Percentiles rank a stretch among this genome's conserved stretches.
These are phyloP conservation scores for Carduelis carduelis DNA, from an alignment of 2,797 vertebrate species.

Conservation along the genomic window DNA sequence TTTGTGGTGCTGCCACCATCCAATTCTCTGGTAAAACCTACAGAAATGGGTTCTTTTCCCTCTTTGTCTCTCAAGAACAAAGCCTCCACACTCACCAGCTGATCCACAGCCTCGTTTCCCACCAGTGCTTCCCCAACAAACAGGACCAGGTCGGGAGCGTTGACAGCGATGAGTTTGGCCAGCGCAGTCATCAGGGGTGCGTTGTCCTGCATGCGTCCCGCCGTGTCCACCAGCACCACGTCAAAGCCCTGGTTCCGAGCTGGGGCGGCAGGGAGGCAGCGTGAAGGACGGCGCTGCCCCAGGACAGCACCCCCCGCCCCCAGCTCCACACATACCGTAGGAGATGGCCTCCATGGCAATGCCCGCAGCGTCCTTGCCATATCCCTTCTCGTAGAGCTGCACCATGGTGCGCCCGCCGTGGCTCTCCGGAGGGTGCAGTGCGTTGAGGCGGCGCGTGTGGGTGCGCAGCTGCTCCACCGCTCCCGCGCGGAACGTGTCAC, in stretches of 20 bases:
- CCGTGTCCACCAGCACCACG: conserved; percentile 97
- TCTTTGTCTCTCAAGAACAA: fast-evolving
- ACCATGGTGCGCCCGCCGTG: conserved; percentile 84
- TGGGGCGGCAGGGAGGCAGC: conserved; percentile 12
- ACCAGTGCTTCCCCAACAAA: conserved; percentile 98
- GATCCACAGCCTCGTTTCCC: conserved; percentile 97
- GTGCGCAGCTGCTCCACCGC: conserved; percentile 97
- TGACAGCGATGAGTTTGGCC: conserved; percentile 96
- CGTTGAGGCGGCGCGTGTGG: conserved; percentile 90
- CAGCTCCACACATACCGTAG: conserved; percentile 74
- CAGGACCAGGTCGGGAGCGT: conserved; percentile 93
- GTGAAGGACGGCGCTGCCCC: neutral
- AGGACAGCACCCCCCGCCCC: fast-evolving
- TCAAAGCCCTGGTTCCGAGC: conserved; percentile 94
- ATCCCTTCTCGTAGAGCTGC: conserved; percentile 97
- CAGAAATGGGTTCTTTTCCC: fast-evolving
- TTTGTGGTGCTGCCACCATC: fast-evolving
- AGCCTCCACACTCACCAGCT: conserved; percentile 82
- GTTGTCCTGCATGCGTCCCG: conserved; percentile 99
- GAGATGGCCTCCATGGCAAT: conserved; percentile 98
- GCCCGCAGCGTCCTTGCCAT: conserved; percentile 95
- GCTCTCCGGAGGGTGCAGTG: conserved; percentile 88
- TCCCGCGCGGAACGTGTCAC: conserved; percentile 94
- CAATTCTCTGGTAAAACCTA: neutral
- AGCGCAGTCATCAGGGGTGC: conserved; percentile 94